Percentiles rank a stretch among this genome's conserved stretches.
These are phyloP conservation scores for Geodia barretti DNA, from an alignment of 37 sponge, comb jelly and placozoan species.

Conservation along the genomic window DNA sequence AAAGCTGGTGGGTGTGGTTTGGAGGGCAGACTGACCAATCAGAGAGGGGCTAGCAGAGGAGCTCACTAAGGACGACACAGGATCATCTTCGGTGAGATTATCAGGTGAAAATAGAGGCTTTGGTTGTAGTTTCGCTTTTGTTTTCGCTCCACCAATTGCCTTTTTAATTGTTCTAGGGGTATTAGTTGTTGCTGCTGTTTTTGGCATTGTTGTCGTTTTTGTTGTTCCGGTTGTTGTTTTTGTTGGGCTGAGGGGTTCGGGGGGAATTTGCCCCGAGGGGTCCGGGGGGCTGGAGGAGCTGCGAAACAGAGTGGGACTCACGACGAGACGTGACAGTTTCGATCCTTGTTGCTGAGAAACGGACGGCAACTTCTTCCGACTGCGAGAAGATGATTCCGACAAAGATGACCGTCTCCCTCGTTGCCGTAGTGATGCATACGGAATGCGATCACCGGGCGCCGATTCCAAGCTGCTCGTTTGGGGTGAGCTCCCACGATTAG, in stretches of 20 bases:
- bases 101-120: background rate
- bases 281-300: background rate
- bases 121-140: background rate
- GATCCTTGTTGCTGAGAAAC: background rate
- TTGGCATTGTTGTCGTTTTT: background rate
- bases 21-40: background rate
- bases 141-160: background rate
- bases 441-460: background rate
- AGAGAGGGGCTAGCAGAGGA: background rate
- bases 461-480: background rate
- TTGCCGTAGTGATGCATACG: background rate
- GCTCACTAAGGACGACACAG: background rate
- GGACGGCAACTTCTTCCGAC: background rate
- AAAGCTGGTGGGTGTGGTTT: too few relatives aligned
- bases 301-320: conserved; percentile 17
- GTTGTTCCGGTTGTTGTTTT: background rate
- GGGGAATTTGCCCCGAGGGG: background rate
- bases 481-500: background rate
- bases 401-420: too few relatives aligned
- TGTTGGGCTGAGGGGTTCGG: background rate
- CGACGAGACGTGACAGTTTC: background rate
- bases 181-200: too few relatives aligned
- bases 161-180: too few relatives aligned
- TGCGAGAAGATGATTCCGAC: background rate
- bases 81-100: background rate